Evolutionary conservation across 2,113 vertebrate species (phyloP), one percentile per base, ranked within the genome.

Genomic region (Apistogramma diplotaenia): DNA sequence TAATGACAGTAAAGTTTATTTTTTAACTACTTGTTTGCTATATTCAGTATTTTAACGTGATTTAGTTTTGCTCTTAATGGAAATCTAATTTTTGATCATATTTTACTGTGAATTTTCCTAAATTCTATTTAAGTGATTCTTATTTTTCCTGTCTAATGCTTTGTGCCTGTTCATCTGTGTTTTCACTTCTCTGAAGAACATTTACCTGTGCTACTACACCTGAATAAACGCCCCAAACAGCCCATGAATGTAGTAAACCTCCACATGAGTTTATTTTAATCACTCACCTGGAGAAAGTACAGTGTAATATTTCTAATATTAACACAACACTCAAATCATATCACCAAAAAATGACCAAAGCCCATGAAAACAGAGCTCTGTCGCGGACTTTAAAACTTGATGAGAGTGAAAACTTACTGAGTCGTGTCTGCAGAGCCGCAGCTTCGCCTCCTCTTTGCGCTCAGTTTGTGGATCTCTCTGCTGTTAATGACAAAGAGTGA

Each of bases 391-490:
- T 9, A 12, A 0, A 19, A 40, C 21, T 55, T 56, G 15, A 40
- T 49, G 35, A 60, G 23, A 46, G 23, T 40, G 13, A 51, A 40
- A 61, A 86, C 82, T 87, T 74, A 84, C 87, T 56, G 2, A 29
- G 33, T 78, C n/a, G 59, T 79, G 65, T 70, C 60, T 31, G 57
- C 51, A 57, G 70, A 78, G 65, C 53, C 54, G 12, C 43, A 61
- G 57, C 78, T 86, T 80, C 51, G 8, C 54, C 56, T 80, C 49
- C 31, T 82, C 56, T 75, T 31, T 16, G 46, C 18, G 46, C 35
- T 40, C 59, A 35, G 31, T 78, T 43, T 51, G 35, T 13, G 18
- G 23, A n/a, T 40, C 54, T 31, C n/a, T 59, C 21, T 33, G 27
- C 18, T 56, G 60, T 12, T 25, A 27, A 74, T 25, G 12, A 60